Evolutionary conservation across 2,113 vertebrate species (phyloP), one percentile per base, ranked within the genome.

Genomic region (Pardalotus punctatus): DNA sequence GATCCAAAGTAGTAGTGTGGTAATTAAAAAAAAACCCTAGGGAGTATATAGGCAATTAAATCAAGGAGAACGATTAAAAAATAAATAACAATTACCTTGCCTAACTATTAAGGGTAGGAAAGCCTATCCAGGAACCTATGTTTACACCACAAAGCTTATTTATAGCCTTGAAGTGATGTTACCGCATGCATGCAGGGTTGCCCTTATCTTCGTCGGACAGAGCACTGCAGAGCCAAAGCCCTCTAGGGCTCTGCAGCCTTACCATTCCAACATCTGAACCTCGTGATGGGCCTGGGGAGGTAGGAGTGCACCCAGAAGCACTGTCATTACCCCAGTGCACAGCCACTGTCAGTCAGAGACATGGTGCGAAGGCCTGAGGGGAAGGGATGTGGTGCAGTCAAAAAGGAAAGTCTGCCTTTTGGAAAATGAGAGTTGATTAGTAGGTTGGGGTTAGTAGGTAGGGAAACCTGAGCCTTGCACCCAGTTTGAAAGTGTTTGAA

Each of bases 131-230:
- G 57, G 83, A 94, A 67, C 47, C 24, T 78, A 16, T 92, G 71
- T 92, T 94, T 92, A 88, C 51, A 86, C 91, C 86, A 84, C 94
- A 92, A 92, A 88, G 24, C 43, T 88, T 96, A 83, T 94, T 94
- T 95, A 94, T 88, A 92, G 67, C 83, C 83, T 92, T 84, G 45
- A 80, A 94, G 67, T 83, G 51, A 66, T 71, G 64, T 78, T 91
- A 83, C 93, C 89, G 56, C 83, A 86, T 47, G 64, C 4, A 6
- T 48, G 33, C 23, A 78, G 76, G 67, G 51, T 36, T 92, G 22
- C 43, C 84, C 76, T 94, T 93, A 90, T 83, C 86, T 66, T 60
- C 57, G 50, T 72, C 90, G 86, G 86, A 70, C 2, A 23, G 43
- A 88, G 9, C 21, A 51, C n/a, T 0, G 0, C 1, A 5, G 51